Percentiles rank a stretch among this genome's conserved stretches.
phyloP scores from a whole-genome alignment of 2,888 invertebrate genomes.

The Platycheirus rosarum region DNA sequence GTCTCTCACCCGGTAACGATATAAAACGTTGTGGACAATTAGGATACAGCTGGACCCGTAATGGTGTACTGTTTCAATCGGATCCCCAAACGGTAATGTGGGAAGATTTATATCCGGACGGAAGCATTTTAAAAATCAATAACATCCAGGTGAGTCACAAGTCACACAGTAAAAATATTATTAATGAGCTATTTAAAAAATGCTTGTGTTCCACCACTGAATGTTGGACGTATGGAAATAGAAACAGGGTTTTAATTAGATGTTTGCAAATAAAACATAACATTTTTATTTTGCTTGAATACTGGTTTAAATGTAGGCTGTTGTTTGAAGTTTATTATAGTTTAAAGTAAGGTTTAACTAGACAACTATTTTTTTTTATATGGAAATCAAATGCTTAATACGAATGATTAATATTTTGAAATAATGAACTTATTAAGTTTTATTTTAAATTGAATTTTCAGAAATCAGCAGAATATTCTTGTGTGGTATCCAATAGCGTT shows the following conservation, averaged over 20 bases:
- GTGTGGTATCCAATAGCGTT: constrained; percentile 86
- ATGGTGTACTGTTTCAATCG: constrained; percentile 88
- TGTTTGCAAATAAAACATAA: constrained; percentile 19
- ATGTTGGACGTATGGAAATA: constrained; percentile 17
- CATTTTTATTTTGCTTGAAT: too few relatives aligned
- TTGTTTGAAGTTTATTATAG: too few relatives aligned
- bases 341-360: too few relatives aligned
- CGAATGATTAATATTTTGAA: constrained; percentile 1
- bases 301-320: too few relatives aligned
- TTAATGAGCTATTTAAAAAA: constrained; percentile 61
- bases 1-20: constrained; percentile 87
- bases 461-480: constrained; percentile 91
- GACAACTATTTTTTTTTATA: too few relatives aligned
- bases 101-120: constrained; percentile 93
- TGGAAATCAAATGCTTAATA: constrained; percentile 26
- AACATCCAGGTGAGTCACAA: constrained; percentile 87
- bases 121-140: constrained; percentile 90
- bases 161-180: constrained; percentile 50
- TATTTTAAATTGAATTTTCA: constrained; percentile 79
- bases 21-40: constrained; percentile 85
- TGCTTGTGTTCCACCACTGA: constrained; percentile 31
- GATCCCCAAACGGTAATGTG: constrained; percentile 90
- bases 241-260: constrained; percentile 13
- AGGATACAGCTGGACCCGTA: constrained; percentile 93
- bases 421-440: constrained; percentile 23